Percentiles rank a stretch among this genome's conserved stretches.
phyloP scores from a whole-genome alignment of 1,140 invertebrate species.

The Muscidifurax raptorellus region DNA sequence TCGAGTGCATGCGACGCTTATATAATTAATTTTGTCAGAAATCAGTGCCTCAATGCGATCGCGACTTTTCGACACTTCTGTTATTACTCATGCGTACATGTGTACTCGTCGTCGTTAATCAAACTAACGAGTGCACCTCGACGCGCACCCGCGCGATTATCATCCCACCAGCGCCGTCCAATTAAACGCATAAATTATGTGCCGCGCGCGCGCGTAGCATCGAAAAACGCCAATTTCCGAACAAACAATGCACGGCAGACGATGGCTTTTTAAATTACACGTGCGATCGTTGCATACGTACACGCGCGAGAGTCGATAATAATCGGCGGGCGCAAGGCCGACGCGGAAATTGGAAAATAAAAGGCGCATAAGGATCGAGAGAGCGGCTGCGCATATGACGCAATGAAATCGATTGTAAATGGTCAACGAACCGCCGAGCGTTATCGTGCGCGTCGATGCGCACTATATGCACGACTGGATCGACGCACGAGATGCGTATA shows the following conservation, averaged over 20 bases:
- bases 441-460: not conserved
- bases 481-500: not conserved
- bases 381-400: not conserved
- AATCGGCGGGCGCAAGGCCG: not conserved
- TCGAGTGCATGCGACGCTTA: too few species aligned
- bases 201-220: too few species aligned
- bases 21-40: too few species aligned
- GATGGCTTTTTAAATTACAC: not conserved
- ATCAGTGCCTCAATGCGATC: too few species aligned
- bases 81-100: too few species aligned
- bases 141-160: too few species aligned
- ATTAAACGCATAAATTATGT: too few species aligned
- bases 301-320: not conserved
- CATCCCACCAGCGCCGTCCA: too few species aligned
- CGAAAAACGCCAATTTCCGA: not conserved
- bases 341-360: slow-evolving; percentile 8
- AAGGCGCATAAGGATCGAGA: not conserved
- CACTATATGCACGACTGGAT: not conserved
- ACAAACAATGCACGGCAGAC: not conserved
- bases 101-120: too few species aligned
- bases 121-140: too few species aligned
- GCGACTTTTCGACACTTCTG: too few species aligned
- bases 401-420: slow-evolving; percentile 29
- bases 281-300: not conserved
- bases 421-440: slow-evolving; percentile 23